Base-by-base conservation (phyloP, 2,113 vertebrate species). In the Nothobranchius furzeri region DNA sequence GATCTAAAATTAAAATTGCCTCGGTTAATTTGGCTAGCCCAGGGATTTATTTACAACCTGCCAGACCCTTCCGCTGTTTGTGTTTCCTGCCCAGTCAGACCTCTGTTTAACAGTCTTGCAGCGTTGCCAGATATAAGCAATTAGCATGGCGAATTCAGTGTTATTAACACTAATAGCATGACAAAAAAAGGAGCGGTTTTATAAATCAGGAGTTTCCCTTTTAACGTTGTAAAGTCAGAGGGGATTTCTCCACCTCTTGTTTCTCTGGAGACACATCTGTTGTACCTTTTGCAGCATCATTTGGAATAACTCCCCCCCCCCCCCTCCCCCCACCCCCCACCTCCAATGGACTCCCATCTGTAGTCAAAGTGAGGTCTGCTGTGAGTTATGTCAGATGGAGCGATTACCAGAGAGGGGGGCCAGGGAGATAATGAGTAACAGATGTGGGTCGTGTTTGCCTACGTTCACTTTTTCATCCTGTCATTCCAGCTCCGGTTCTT, bases 381-480 rank as follows among this genome's bases (percentile, higher is more conserved):
- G 90, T 94, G 95, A 94, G 93, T 95, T 94, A 95, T 95, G 94
- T 95, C 92, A 95, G 95, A 94, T 95, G 93, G 89, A 93, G 95
- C 93, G 93, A 95, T 96, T 95, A 94, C 83, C 87, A 88, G 92
- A 93, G 92, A 90, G 89, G 37, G 89, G 87, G 85, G 85, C 93
- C 85, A 83, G 66, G 70, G 86, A 90, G 93, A 93, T 96, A 96
- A 98, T 96, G 96, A 91, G 84, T 89, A 94, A 90, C 96, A 98
- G 95, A 98, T 98, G 96, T 95, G 93, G 93, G 85, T 84, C 61
- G 68, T 56, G 76, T 70, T 79, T 76, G 79, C 78, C 72, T 63
- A 53, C 74, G 68, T 70, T 17, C 64, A 65, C 63, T 77, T 56
- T 42, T 55, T 77, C 53, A 80, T 50, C 63, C 63, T 75, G 67